These are phyloP conservation scores for Neocloeon triangulifer DNA, from an alignment of 1,140 invertebrate species.

Conservation along the genomic window DNA sequence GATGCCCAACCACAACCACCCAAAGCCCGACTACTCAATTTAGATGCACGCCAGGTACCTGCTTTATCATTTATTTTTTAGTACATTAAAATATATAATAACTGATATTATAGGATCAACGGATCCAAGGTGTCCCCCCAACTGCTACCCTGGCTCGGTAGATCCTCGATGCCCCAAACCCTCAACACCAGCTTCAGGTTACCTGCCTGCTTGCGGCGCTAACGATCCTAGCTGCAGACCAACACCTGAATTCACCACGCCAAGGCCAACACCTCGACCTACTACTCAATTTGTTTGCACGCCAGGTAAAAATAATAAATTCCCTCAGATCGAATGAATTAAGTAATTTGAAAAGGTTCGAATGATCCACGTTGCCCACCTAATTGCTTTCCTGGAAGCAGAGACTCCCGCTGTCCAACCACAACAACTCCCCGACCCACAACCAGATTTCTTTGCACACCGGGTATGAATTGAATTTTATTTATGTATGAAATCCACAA, in stretches of 20 bases:
- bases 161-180: slow-evolving; percentile 11
- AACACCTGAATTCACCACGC: slow-evolving; percentile 1
- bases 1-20: too few relatives aligned
- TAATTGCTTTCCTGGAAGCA: too few relatives aligned
- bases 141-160: slow-evolving; percentile 5
- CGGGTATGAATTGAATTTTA: too few relatives aligned
- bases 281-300: too few relatives aligned
- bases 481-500: too few relatives aligned
- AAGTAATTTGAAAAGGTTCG: slow-evolving; percentile 4
- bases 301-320: too few relatives aligned
- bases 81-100: too few relatives aligned
- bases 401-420: neutral
- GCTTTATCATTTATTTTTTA: too few relatives aligned
- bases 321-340: too few relatives aligned
- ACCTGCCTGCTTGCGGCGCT: slow-evolving; percentile 7
- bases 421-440: neutral
- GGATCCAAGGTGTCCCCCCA: slow-evolving; percentile 14
- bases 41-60: too few relatives aligned
- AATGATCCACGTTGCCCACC: slow-evolving; percentile 14
- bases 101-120: too few relatives aligned
- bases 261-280: neutral
- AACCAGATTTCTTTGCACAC: slow-evolving; percentile 4
- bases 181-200: slow-evolving; percentile 9
- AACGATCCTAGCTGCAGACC: slow-evolving; percentile 5
- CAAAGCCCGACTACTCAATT: too few relatives aligned